These are phyloP conservation scores for Dendrophyllia cribrosa DNA, from an alignment of 64 coral and sea anemone species.

Conservation along the genomic window DNA sequence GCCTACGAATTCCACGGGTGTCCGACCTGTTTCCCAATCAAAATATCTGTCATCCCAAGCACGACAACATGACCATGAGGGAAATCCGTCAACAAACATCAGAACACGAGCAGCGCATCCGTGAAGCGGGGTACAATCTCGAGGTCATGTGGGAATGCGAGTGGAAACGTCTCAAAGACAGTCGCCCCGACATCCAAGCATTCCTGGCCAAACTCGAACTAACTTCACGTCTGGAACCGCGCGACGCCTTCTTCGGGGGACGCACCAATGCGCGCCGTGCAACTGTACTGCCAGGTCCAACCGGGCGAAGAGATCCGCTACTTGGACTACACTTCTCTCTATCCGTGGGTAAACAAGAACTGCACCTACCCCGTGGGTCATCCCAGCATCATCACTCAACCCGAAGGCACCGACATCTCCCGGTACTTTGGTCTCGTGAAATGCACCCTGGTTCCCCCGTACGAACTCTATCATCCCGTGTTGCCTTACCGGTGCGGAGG, in stretches of 20 bases:
- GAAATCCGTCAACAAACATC: not conserved
- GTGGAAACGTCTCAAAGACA: not conserved
- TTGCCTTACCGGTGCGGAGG: constrained; percentile 27
- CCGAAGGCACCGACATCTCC: not conserved
- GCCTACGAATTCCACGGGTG: constrained; percentile 43
- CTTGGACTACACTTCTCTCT: not conserved
- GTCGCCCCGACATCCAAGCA: not conserved
- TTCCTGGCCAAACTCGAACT: not conserved
- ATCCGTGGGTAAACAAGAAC: constrained; percentile 28
- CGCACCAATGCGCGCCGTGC: constrained; percentile 34
- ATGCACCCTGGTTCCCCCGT: constrained; percentile 16
- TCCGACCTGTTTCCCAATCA: not conserved
- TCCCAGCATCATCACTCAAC: not conserved
- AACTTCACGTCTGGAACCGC: not conserved
- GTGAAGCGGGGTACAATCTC: not conserved
- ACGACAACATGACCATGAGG: not conserved
- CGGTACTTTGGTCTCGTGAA: constrained; percentile 5
- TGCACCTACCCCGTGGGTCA: constrained; percentile 13
- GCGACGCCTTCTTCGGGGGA: constrained; percentile 48
- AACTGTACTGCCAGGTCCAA: not conserved
- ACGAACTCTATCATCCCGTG: constrained; percentile 15
- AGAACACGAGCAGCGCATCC: not conserved
- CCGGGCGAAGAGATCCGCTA: not conserved
- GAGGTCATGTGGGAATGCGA: not conserved
- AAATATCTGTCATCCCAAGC: too few species aligned